These are phyloP conservation scores for Mythimna albipuncta DNA, from an alignment of 2,888 invertebrate genomes.

Conservation along the genomic window DNA sequence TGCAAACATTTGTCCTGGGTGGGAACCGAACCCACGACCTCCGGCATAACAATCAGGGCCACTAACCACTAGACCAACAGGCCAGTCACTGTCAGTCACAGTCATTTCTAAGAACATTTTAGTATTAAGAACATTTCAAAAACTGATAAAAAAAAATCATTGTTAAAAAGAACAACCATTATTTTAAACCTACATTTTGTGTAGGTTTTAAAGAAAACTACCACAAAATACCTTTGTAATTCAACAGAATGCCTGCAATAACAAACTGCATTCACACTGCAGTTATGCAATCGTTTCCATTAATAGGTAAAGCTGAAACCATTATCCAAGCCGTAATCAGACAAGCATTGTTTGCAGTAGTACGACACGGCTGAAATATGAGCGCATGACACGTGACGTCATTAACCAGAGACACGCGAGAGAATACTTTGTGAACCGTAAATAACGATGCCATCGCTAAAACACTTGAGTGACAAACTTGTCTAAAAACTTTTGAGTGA, in stretches of 20 bases:
- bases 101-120: too few species aligned
- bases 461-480: conserved; percentile 12
- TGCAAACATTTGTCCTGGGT: too few species aligned
- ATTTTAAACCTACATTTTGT: too few species aligned
- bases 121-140: too few species aligned
- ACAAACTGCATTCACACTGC: conserved; percentile 18
- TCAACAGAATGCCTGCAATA: background rate
- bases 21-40: too few species aligned
- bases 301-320: conserved; percentile 4
- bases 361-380: conserved; percentile 34
- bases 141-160: too few species aligned
- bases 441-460: conserved; percentile 2
- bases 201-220: too few species aligned
- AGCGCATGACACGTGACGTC: conserved; percentile 48
- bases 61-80: too few species aligned
- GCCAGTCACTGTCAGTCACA: too few species aligned
- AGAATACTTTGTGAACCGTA: conserved; percentile 26
- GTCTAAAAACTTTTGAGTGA: conserved; percentile 1
- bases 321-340: conserved; percentile 39
- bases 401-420: conserved; percentile 46
- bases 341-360: conserved; percentile 49
- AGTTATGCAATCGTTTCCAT: conserved; percentile 9
- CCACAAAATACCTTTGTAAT: background rate
- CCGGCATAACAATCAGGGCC: too few species aligned
- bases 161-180: too few species aligned